Evolutionary conservation across 1,140 invertebrate species (phyloP).

Genomic region (Cyclina sinensis): DNA sequence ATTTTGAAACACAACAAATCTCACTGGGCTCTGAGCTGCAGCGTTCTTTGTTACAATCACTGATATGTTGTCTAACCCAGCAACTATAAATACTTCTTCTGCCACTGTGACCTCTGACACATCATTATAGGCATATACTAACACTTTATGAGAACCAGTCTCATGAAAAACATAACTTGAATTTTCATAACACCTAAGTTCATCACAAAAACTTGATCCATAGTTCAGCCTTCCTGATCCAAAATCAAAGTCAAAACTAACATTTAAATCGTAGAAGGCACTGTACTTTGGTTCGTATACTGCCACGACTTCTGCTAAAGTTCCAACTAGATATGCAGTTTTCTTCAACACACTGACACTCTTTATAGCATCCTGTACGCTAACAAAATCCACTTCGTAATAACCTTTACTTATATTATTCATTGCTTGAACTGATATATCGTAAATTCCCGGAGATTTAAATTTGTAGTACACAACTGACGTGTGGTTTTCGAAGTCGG

Average conservation of each 20-base stretch:
- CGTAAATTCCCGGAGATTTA: slow-evolving; percentile 22
- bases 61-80: slow-evolving; percentile 7
- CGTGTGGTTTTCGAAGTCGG: slow-evolving; percentile 15
- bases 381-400: not conserved
- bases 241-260: slow-evolving; percentile 38
- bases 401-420: slow-evolving; percentile 32
- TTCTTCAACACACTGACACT: not conserved
- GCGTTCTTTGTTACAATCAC: not conserved
- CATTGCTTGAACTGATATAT: not conserved
- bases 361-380: slow-evolving; percentile 10
- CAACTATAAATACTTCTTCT: not conserved
- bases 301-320: not conserved
- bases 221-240: not conserved
- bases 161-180: not conserved
- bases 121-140: slow-evolving; percentile 28
- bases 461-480: slow-evolving; percentile 4
- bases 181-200: not conserved
- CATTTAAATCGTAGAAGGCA: not conserved
- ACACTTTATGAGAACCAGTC: slow-evolving; percentile 18
- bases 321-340: not conserved
- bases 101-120: not conserved
- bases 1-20: slow-evolving; percentile 24
- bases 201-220: not conserved
- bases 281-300: slow-evolving; percentile 19
- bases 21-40: not conserved